phyloP scores from a whole-genome alignment of 2,797 vertebrate species.

The Aeoliscus strigatus region DNA sequence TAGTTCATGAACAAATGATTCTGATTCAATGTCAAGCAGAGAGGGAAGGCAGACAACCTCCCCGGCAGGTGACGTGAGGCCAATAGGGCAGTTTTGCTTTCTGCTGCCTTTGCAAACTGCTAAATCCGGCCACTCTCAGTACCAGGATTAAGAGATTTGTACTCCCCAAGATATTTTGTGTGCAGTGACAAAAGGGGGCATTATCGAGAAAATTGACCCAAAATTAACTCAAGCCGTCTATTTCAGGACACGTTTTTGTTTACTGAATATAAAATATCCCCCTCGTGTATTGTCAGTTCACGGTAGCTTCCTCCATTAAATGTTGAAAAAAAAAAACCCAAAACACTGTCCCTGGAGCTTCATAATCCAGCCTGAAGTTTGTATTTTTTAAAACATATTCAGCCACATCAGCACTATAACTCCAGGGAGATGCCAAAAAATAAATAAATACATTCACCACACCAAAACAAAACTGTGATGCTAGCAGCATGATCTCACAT shows the following conservation, averaged over 20 bases:
- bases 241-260: slow-evolving; percentile 61
- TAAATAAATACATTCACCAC: slow-evolving; percentile 18
- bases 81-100: slow-evolving; percentile 61
- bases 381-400: slow-evolving; percentile 16
- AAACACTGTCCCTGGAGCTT: slow-evolving; percentile 20
- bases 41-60: slow-evolving; percentile 2
- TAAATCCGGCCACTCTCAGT: slow-evolving; percentile 71
- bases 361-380: slow-evolving; percentile 22
- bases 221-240: slow-evolving; percentile 47
- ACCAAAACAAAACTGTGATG: no score
- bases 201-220: slow-evolving; percentile 52
- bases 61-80: slow-evolving; percentile 36
- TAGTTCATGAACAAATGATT: not conserved
- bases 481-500: no score
- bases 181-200: slow-evolving; percentile 62
- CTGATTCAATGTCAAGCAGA: slow-evolving; percentile 18
- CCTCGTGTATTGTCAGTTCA: slow-evolving; percentile 26
- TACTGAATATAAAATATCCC: slow-evolving; percentile 37
- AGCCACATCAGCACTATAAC: slow-evolving; percentile 16
- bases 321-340: slow-evolving; percentile 31
- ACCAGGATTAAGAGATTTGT: slow-evolving; percentile 78
- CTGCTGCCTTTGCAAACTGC: slow-evolving; percentile 66
- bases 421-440: slow-evolving; percentile 11
- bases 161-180: slow-evolving; percentile 61
- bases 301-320: slow-evolving; percentile 24